Conservation (phyloP, 2,888 invertebrate genomes). For the Eurytoma adleriae region DNA sequence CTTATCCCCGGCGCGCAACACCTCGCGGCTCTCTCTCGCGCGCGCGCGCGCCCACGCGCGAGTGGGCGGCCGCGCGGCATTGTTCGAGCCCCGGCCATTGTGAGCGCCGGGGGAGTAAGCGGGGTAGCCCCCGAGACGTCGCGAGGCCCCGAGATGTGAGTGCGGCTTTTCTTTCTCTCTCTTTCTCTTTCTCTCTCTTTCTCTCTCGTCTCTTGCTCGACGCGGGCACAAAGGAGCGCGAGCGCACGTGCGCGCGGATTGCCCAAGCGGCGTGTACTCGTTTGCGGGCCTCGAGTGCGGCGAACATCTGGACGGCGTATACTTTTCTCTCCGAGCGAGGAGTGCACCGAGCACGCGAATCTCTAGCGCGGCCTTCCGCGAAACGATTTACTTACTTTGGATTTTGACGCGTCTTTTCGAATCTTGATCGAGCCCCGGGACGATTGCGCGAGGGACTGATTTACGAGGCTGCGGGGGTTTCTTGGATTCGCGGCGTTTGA, state of each 20-base stretch:
- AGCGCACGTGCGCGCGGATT: neutral
- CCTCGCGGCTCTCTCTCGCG: slow-evolving; percentile 61
- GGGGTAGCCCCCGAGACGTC: neutral
- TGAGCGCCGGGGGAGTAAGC: neutral
- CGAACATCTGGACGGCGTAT: neutral
- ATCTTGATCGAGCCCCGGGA: too few relatives aligned
- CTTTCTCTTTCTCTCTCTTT: too few relatives aligned
- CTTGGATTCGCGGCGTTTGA: too few relatives aligned
- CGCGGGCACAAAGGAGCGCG: neutral
- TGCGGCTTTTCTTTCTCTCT: too few relatives aligned
- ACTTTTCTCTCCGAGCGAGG: neutral
- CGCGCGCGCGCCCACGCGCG: slow-evolving; percentile 47
- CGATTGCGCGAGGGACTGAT: too few relatives aligned
- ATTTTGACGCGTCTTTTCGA: neutral
- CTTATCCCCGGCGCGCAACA: slow-evolving; percentile 64
- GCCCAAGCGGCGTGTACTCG: neutral
- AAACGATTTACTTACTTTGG: neutral
- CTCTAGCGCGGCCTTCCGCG: neutral
- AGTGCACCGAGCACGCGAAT: neutral
- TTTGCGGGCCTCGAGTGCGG: neutral
- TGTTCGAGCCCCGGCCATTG: neutral
- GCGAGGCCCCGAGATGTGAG: neutral
- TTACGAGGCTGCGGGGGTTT: too few relatives aligned
- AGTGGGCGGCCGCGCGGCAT: neutral
- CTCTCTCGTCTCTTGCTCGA: neutral